Evolutionary conservation across 2,113 vertebrate species (phyloP).

Genomic region (Lagenorhynchus albirostris): DNA sequence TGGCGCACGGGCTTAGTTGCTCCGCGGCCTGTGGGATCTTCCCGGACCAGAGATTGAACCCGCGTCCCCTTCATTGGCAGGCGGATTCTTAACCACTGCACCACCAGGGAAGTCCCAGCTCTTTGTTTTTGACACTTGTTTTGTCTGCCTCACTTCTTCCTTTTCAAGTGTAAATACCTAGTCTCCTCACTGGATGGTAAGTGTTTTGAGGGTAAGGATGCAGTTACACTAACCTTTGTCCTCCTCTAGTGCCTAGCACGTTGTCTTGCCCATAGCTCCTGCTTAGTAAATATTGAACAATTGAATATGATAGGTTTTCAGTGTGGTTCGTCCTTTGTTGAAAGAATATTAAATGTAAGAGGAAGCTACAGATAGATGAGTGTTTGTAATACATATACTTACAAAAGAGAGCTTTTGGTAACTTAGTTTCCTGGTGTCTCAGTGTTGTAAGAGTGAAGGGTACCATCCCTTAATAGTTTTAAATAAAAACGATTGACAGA

Average conservation of each 20-base stretch:
- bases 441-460: background rate
- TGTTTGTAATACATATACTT: background rate
- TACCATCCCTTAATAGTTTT: slow-evolving; percentile 4
- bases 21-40: too few species aligned
- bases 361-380: background rate
- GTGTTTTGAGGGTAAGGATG: background rate
- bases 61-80: too few species aligned
- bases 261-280: background rate
- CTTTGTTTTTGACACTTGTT: slow-evolving; percentile 14
- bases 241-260: background rate
- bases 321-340: background rate
- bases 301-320: background rate
- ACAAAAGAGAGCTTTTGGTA: background rate
- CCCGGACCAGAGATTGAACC: too few species aligned
- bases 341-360: background rate
- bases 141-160: background rate
- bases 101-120: background rate
- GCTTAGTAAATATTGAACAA: background rate
- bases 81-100: too few species aligned
- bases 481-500: background rate
- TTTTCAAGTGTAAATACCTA: background rate
- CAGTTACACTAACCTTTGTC: background rate
- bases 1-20: too few species aligned
- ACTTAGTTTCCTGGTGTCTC: background rate
- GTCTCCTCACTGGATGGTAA: background rate